These are phyloP conservation scores for Melipona beecheii DNA, from an alignment of 2,888 invertebrate genomes.

Conservation along the genomic window DNA sequence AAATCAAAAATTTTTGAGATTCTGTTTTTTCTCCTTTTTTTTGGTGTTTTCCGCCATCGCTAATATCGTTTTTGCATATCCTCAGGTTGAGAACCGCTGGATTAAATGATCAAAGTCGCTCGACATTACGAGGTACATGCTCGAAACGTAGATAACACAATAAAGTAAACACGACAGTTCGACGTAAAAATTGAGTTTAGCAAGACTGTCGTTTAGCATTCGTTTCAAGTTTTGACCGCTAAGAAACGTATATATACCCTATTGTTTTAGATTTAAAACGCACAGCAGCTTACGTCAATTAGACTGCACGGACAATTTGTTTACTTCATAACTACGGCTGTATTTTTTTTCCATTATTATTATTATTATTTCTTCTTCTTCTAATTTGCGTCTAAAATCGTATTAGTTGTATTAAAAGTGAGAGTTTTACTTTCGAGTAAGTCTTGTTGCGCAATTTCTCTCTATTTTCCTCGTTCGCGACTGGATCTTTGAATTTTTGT, in stretches of 20 bases:
- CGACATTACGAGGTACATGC: not conserved
- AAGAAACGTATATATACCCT: not conserved
- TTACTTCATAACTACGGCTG: not conserved
- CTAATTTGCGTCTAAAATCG: not conserved
- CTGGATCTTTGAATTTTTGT: not conserved
- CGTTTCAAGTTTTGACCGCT: not conserved
- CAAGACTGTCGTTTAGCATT: not conserved
- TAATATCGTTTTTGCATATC: too few species aligned
- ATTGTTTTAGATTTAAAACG: not conserved
- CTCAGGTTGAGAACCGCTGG: too few species aligned
- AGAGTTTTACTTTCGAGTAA: constrained; percentile 1
- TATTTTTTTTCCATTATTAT: not conserved
- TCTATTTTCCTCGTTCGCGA: not conserved
- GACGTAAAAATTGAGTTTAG: not conserved
- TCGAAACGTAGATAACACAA: not conserved
- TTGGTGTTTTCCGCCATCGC: too few species aligned
- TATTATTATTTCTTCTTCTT: not conserved
- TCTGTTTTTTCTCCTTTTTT: too few species aligned
- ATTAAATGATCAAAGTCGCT: not conserved
- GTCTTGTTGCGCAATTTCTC: not conserved
- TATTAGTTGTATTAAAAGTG: not conserved
- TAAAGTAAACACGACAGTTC: not conserved
- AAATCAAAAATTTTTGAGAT: too few species aligned
- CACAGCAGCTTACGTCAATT: not conserved
- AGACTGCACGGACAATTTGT: constrained; percentile 7